Conservation (phyloP, 2,797 vertebrate species). For the Periparus ater region DNA sequence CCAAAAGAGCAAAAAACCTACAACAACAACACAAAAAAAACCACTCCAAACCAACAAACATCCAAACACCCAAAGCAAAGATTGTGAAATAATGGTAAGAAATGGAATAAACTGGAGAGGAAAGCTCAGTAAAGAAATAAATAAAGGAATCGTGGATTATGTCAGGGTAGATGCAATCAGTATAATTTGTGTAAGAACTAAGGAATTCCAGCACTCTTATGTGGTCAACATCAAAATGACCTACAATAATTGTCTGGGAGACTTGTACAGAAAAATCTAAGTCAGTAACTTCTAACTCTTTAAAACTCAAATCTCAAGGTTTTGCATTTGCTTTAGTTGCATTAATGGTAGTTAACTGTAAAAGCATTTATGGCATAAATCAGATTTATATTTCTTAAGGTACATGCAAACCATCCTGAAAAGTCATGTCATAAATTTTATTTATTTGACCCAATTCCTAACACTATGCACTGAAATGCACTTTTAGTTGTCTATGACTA, state of each 20-base stretch:
- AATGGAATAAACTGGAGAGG: background rate
- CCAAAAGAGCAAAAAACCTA: background rate
- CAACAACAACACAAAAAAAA: background rate
- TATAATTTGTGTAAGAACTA: background rate
- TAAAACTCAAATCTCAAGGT: background rate
- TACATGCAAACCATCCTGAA: background rate
- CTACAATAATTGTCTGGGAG: background rate
- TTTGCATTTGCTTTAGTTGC: background rate
- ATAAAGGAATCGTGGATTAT: background rate
- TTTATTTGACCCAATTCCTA: background rate
- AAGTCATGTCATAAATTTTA: background rate
- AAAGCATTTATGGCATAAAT: background rate
- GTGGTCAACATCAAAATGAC: background rate
- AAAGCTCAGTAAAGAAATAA: background rate
- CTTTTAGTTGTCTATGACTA: background rate
- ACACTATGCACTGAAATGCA: background rate
- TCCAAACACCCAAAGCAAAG: background rate
- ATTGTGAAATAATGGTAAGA: background rate
- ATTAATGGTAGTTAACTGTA: background rate
- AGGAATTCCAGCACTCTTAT: background rate
- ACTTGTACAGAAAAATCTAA: background rate
- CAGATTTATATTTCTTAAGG: background rate
- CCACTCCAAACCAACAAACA: background rate
- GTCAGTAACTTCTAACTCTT: background rate
- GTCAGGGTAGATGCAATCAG: background rate